Evolutionary conservation across 2,113 vertebrate species (phyloP).

Genomic region (Notarius lentiginosus): DNA sequence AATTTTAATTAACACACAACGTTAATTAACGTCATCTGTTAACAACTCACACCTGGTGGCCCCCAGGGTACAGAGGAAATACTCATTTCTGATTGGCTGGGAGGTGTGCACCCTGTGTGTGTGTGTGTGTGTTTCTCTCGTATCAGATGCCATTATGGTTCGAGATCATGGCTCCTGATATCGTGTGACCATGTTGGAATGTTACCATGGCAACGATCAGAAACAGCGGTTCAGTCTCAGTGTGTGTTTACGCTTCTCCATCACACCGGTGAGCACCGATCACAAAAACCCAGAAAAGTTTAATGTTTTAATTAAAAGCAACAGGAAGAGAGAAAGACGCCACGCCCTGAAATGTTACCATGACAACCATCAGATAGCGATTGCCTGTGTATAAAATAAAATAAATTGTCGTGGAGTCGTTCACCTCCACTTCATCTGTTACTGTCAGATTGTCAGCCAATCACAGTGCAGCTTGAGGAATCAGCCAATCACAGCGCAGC

Average conservation of each 20-base stretch:
- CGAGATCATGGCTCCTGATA: not conserved
- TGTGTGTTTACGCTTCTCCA: not conserved
- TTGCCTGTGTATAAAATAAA: not conserved
- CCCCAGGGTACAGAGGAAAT: not conserved
- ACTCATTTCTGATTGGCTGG: not conserved
- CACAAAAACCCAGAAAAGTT: not conserved
- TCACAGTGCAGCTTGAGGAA: not conserved
- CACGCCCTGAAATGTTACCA: not conserved
- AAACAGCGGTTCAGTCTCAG: not conserved
- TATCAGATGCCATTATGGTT: not conserved
- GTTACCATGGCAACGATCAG: constrained; percentile 2
- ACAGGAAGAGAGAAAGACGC: not conserved
- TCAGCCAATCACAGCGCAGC: not conserved
- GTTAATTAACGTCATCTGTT: not conserved
- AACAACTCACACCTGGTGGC: constrained; percentile 13
- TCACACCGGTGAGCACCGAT: not conserved
- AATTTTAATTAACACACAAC: not conserved
- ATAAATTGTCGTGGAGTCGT: not conserved
- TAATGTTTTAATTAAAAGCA: not conserved
- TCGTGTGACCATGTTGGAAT: constrained; percentile 13
- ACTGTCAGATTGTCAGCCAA: not conserved
- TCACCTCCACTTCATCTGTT: not conserved
- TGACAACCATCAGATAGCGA: not conserved
- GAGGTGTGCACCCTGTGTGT: not conserved
- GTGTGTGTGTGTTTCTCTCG: not conserved